Conservation (phyloP, 2,888 invertebrate species). For the Lypha dubia region DNA sequence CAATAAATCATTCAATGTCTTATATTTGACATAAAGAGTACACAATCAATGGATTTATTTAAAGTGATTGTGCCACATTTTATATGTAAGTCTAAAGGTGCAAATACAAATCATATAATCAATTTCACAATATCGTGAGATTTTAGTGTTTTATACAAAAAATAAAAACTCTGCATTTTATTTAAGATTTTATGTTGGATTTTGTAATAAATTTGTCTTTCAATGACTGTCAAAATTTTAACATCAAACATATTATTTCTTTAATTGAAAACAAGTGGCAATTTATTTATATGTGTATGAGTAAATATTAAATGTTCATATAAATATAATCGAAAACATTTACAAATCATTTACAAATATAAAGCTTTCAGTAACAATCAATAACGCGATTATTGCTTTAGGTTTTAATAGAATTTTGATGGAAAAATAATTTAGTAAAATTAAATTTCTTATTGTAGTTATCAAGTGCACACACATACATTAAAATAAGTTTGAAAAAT, state of each 20-base stretch:
- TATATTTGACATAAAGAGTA: constrained; percentile 2
- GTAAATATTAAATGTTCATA: too few species aligned
- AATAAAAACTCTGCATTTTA: background rate
- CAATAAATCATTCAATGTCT: constrained; percentile 58
- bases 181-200: background rate
- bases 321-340: background rate
- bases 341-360: background rate
- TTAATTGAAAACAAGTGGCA: too few species aligned
- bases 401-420: background rate
- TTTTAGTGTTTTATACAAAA: background rate
- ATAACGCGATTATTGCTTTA: background rate
- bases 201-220: background rate
- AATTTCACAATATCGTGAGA: background rate
- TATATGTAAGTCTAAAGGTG: background rate
- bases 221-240: background rate
- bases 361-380: background rate
- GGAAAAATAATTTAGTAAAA: too few species aligned
- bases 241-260: background rate
- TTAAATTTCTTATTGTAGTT: too few species aligned
- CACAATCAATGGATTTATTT: background rate
- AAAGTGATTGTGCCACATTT: background rate
- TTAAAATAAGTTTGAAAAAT: too few species aligned
- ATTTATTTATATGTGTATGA: too few species aligned
- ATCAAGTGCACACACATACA: too few species aligned
- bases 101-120: background rate